Percentiles rank a stretch among this genome's conserved stretches.
phyloP scores from a whole-genome alignment of 2,888 invertebrate genomes.

The Pediacus dermestoides region DNA sequence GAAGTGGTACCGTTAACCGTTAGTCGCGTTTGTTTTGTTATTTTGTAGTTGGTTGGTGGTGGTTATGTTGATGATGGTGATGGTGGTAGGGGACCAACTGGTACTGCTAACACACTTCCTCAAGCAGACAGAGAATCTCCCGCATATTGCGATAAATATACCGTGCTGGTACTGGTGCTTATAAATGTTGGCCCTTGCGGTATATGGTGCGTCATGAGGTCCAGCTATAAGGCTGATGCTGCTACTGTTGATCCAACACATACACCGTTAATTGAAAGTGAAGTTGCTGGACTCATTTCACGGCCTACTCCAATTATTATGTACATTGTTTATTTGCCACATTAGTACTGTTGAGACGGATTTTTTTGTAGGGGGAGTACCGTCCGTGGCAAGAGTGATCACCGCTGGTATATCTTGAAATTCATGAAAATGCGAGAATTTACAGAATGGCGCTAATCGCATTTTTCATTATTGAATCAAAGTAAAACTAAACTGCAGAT shows the following conservation, averaged over 20 bases:
- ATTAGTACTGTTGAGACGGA: background rate
- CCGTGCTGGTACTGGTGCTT: too few relatives aligned
- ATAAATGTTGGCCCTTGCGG: conserved; percentile 30
- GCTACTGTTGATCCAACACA: conserved; percentile 20
- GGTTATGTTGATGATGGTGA: conserved; percentile 13
- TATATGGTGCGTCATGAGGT: conserved; percentile 31
- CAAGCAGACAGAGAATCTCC: conserved; percentile 30
- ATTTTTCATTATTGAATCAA: too few relatives aligned
- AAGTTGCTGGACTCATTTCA: conserved; percentile 43
- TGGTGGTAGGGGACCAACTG: conserved; percentile 24
- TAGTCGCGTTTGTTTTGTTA: conserved; percentile 34
- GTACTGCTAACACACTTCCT: conserved; percentile 36
- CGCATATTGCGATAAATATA: background rate
- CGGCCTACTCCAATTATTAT: conserved; percentile 40
- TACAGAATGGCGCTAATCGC: too few relatives aligned
- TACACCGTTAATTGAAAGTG: conserved; percentile 46
- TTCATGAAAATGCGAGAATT: too few relatives aligned
- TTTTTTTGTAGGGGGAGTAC: too few relatives aligned
- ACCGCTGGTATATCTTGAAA: too few relatives aligned
- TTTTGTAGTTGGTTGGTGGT: conserved; percentile 23
- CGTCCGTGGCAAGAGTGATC: too few relatives aligned
- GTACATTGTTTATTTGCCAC: conserved; percentile 20
- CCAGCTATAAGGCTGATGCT: too few relatives aligned
- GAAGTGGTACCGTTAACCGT: conserved; percentile 41
- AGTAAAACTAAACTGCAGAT: too few relatives aligned